phyloP scores from a whole-genome alignment of 2,113 vertebrate species.

The Natator depressus region DNA sequence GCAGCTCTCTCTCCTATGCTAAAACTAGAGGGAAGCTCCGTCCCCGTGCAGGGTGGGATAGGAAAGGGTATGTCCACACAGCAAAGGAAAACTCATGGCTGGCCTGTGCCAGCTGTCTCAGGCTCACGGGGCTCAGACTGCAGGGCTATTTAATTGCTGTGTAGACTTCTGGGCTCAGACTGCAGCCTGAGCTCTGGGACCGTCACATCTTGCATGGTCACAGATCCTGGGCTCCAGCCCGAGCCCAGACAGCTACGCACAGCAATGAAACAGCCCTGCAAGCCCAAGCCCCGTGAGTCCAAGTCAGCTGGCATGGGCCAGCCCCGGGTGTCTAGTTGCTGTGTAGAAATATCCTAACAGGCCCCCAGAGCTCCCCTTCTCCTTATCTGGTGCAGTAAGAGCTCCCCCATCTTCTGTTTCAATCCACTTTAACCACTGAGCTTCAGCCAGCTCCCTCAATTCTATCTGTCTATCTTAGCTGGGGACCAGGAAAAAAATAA shows the following conservation, averaged over 20 bases:
- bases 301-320: not conserved
- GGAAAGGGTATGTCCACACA: not conserved
- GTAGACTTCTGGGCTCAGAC: not conserved
- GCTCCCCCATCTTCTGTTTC: not conserved
- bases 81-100: not conserved
- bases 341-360: not conserved
- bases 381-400: not conserved
- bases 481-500: not conserved
- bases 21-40: not conserved
- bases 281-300: too few species aligned
- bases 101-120: not conserved
- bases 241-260: not conserved
- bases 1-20: not conserved
- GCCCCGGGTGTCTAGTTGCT: not conserved
- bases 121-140: not conserved
- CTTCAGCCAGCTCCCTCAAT: not conserved
- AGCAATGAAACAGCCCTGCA: not conserved
- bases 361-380: not conserved
- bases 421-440: not conserved
- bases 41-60: not conserved
- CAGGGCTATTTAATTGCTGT: not conserved
- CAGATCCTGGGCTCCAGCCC: too few species aligned
- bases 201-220: not conserved
- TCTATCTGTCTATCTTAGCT: fast-evolving
- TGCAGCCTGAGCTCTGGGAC: not conserved